Evolutionary conservation across 1,140 invertebrate genomes (phyloP), one percentile per base, ranked within the genome.

Genomic region (Charaxes varanes): DNA sequence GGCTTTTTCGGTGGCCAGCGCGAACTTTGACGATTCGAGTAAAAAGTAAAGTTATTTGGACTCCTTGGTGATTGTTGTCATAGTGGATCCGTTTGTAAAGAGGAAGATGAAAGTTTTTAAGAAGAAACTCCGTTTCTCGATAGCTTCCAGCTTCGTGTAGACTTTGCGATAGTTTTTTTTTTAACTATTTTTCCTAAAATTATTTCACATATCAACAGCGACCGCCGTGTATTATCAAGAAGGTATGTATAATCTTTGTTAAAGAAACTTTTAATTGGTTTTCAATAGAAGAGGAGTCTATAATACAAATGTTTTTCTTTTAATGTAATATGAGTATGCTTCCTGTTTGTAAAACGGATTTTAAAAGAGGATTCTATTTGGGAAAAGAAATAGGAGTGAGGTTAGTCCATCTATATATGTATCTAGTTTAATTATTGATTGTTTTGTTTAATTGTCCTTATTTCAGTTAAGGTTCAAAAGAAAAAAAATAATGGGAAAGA

Each of bases 41-140:
- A 30, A 47, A 30, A 14, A 44, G 34, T 36, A 17, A 17, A 14
- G 22, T 10, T 40, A 22, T 15, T 22, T 13, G 10, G 19, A 37
- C 10, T 41, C 31, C 38, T 51, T 23, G n/a, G 34, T 26, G 19
- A 16, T 36, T 17, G 11, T 19, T 41, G 35, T 44, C 58, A 76
- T 62, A 53, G 77, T 81, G 77, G 77, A 79, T 79, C 72, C 77
- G 26, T 74, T 79, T 48, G 68, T 79, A 49, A 79, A 72, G 44
- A 78, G 69, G 68, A 82, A 78, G 48, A 82, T 82, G 74, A 82
- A 79, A 82, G 58, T 78, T 52, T 82, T 82, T 30, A 82, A 82
- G 54, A 82, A 82, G 58, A 82, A 82, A 37, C 49, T 82, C 6
- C 72, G 78, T 63, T 82, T 82, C 49, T 82, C 78, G 22, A 82